Percentiles rank a stretch among this genome's conserved stretches.
Evolutionary conservation across 2,113 vertebrate species (phyloP).

Genomic region (Xenotilapia caudafasciata): DNA sequence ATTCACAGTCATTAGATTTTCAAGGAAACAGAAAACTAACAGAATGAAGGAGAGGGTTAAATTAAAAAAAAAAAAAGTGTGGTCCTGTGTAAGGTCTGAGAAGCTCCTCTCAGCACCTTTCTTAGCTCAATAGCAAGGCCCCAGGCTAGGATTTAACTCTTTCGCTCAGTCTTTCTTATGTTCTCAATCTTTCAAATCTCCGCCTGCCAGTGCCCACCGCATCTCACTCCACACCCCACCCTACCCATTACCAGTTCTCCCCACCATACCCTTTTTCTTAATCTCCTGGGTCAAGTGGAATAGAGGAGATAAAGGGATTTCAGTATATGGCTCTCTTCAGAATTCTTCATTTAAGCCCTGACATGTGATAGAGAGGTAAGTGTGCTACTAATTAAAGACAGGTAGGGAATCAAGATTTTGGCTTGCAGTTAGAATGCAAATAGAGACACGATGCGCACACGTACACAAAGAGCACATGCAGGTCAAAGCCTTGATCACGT

Average conservation of each 20-base stretch:
- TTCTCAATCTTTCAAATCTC: conserved; percentile 28
- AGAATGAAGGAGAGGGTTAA: neutral
- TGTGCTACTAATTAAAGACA: conserved; percentile 15
- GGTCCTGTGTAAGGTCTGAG: conserved; percentile 29
- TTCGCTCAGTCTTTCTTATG: neutral
- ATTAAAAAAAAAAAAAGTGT: neutral
- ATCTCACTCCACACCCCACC: neutral
- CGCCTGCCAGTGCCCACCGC: neutral
- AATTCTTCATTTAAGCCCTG: conserved; percentile 17
- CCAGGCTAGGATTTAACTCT: conserved; percentile 32
- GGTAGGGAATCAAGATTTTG: neutral
- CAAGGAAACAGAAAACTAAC: neutral
- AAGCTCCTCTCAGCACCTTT: conserved; percentile 1
- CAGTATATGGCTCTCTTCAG: conserved; percentile 35
- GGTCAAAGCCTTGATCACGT: neutral
- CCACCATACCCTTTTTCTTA: neutral
- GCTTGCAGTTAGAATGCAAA: neutral
- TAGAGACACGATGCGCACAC: neutral
- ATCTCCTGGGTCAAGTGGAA: conserved; percentile 9
- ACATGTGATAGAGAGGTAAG: conserved; percentile 20
- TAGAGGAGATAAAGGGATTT: conserved; percentile 35
- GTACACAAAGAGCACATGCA: neutral
- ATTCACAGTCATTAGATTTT: neutral
- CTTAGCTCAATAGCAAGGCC: conserved; percentile 23
- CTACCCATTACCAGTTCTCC: neutral